Evolutionary conservation across 1,140 invertebrate genomes (phyloP).

Genomic region (Orius laevigatus): DNA sequence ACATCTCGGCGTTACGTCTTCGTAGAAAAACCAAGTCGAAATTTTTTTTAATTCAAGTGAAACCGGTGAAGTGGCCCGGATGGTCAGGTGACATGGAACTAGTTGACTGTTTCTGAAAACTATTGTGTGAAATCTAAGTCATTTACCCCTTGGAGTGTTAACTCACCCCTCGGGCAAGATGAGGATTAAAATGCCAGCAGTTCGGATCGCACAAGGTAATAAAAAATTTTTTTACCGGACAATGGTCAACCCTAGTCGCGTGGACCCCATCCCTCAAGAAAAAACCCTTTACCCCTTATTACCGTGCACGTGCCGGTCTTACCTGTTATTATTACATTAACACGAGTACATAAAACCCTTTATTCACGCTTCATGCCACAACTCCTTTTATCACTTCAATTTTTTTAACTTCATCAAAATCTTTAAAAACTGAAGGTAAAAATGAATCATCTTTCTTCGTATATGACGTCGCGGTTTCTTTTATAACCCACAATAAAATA

Average conservation of each 20-base stretch:
- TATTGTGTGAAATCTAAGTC: no score
- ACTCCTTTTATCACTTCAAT: no score
- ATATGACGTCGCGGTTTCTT: no score
- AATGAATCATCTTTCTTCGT: no score
- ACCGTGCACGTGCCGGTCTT: neutral
- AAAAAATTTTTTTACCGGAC: slow-evolving; percentile 2
- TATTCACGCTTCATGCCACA: no score
- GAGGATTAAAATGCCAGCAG: slow-evolving; percentile 91
- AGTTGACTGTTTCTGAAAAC: neutral
- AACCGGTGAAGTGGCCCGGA: neutral
- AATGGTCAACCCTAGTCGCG: neutral
- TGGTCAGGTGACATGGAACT: slow-evolving; percentile 1
- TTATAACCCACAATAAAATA: no score
- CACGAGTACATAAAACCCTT: no score
- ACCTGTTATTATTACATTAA: no score
- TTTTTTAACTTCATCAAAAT: no score
- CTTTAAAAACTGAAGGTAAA: no score
- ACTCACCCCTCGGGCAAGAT: slow-evolving; percentile 40
- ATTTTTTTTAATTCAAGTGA: neutral
- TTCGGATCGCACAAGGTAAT: slow-evolving; percentile 83
- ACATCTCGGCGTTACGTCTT: neutral
- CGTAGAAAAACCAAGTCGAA: no score
- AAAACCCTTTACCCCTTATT: neutral
- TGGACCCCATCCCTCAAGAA: neutral
- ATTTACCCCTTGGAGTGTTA: slow-evolving; percentile 1